Base-by-base conservation (phyloP, 2,888 invertebrate species). In the Carterocephalus palaemon region DNA sequence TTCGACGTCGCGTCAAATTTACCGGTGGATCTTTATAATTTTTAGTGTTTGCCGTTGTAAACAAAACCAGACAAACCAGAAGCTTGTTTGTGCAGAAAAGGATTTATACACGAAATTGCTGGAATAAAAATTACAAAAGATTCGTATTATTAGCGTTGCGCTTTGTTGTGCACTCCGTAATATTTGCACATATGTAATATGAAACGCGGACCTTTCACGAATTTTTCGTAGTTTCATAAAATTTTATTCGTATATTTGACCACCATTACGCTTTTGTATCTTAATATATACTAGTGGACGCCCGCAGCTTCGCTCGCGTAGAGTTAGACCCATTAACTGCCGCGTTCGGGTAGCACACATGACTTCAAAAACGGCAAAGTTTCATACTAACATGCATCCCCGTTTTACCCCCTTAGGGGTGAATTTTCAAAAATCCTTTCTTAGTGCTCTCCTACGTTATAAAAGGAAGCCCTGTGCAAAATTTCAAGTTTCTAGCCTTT, bases 1-100 rank as follows among this genome's bases (percentile, higher is more conserved):
- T 62, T 56, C 53, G 48, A 56, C 60, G 62, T 60, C 60, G 53
- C 56, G 52, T 57, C 57, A 60, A 60, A 63, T 62, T 66, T 68
- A 60, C 54, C 51, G 47, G 48, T 57, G 52, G 55, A 54, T 48
- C 51, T 51, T 53, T 55, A 51, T 60, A 47, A 53, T 60, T 56
- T n/a, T 53, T 51, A 47, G 48, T 59, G 55, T 56, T 59, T 58
- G 52, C 46, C 43, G 46, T 56, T 46, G 37, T 53, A 49, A 45
- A 52, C 52, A 38, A 47, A 33, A 51, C 42, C 22, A 46, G 49
- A 46, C 47, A 49, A 53, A 52, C 49, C 47, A 12, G 22, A 28
- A 38, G 34, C 40, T 45, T 46, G 31, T 38, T 46, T 46, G 33
- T 28, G 28, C 24, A 23, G 46, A 22, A 33, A 26, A 32, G 39